phyloP scores from a whole-genome alignment of 2,797 vertebrate species.

The Anabacerthia variegaticeps region DNA sequence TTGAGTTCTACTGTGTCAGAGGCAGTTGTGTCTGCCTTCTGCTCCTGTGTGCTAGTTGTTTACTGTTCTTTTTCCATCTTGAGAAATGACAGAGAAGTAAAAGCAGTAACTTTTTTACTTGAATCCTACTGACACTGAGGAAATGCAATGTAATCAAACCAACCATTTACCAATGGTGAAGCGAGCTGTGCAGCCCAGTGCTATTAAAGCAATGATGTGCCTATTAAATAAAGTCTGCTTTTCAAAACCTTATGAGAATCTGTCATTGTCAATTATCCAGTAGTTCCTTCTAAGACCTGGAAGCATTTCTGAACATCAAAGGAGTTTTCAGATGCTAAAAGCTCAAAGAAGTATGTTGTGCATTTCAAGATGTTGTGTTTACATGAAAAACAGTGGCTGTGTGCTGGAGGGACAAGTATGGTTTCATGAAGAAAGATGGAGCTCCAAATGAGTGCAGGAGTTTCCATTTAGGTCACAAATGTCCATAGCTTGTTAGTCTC shows the following conservation, averaged over 20 bases:
- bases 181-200: slow-evolving; percentile 57
- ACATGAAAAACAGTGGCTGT: background rate
- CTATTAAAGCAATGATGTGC: slow-evolving; percentile 63
- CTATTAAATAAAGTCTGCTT: slow-evolving; percentile 64
- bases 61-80: slow-evolving; percentile 17
- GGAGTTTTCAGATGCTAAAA: background rate
- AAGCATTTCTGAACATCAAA: background rate
- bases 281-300: background rate
- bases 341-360: background rate
- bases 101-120: slow-evolving; percentile 67
- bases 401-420: background rate
- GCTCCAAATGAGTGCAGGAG: background rate
- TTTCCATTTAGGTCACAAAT: background rate
- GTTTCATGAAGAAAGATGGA: background rate
- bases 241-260: slow-evolving; percentile 50
- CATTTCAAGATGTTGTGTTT: background rate
- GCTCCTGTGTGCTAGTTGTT: background rate
- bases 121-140: slow-evolving; percentile 49
- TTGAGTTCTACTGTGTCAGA: background rate
- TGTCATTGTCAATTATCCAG: background rate
- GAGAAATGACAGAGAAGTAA: slow-evolving; percentile 56
- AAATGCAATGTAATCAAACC: slow-evolving; percentile 56
- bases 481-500: background rate
- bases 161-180: slow-evolving; percentile 55
- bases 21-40: background rate